Percentiles rank a stretch among this genome's conserved stretches.
These are phyloP conservation scores for Drosophila ananassae DNA, from an alignment of 1,140 invertebrate genomes.

Conservation along the genomic window DNA sequence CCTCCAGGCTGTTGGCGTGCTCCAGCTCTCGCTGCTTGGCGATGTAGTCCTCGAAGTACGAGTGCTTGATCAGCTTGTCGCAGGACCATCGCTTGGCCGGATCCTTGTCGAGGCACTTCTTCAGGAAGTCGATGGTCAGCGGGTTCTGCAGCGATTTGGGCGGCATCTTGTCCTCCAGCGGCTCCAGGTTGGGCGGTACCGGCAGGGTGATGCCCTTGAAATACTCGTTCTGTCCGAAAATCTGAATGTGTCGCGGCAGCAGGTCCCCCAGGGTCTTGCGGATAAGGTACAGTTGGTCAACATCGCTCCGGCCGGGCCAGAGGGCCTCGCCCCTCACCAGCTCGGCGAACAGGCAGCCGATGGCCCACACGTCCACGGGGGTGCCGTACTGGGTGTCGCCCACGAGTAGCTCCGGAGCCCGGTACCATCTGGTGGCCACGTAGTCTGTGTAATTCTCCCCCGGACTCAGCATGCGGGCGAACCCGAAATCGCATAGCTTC, in stretches of 20 bases:
- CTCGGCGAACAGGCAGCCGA: conserved; percentile 94
- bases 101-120: conserved; percentile 98
- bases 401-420: conserved; percentile 97
- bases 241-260: conserved; percentile 96
- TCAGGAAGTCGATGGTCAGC: conserved; percentile 93
- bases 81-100: conserved; percentile 95
- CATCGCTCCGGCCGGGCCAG: conserved; percentile 99
- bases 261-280: conserved; percentile 95
- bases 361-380: conserved; percentile 97
- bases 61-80: conserved; percentile 94
- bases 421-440: conserved; percentile 99
- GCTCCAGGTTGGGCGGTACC: conserved; percentile 93
- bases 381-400: conserved; percentile 99
- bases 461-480: conserved; percentile 97
- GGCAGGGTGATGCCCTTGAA: conserved; percentile 95
- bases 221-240: conserved; percentile 98
- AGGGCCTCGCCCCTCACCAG: conserved; percentile 96
- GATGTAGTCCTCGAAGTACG: conserved; percentile 84
- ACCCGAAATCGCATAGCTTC: conserved; percentile 99
- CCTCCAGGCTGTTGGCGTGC: conserved; percentile 70
- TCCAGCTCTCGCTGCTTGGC: conserved; percentile 80
- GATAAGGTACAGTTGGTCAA: conserved; percentile 98
- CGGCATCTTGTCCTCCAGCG: conserved; percentile 93
- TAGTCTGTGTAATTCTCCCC: conserved; percentile 99
- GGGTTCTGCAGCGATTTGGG: conserved; percentile 87